These are phyloP conservation scores for Parambassis ranga DNA, from an alignment of 2,797 vertebrate genomes.

Conservation along the genomic window DNA sequence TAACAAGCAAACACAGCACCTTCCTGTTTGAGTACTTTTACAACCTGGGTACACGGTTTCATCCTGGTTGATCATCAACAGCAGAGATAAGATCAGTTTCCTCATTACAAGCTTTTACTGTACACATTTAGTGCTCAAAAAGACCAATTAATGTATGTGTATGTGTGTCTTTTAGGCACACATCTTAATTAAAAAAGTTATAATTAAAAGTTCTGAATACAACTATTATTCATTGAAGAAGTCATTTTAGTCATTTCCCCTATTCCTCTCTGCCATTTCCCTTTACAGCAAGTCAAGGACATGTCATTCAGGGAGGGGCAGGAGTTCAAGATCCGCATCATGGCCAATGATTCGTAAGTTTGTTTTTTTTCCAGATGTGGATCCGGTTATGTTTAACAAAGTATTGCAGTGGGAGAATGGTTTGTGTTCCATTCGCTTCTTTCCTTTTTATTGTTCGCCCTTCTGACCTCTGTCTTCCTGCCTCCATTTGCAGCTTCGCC, in stretches of 20 bases:
- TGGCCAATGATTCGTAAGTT: constrained; percentile 2
- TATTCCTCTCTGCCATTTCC: neutral
- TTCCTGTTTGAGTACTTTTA: constrained; percentile 51
- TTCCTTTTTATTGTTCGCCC: neutral
- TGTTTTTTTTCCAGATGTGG: neutral
- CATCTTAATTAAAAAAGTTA: too few relatives aligned
- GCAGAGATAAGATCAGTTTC: constrained; percentile 22
- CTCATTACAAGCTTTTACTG: neutral
- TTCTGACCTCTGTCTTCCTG: neutral
- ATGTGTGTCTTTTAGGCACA: too few relatives aligned
- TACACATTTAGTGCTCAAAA: neutral
- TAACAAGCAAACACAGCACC: neutral
- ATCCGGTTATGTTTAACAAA: neutral
- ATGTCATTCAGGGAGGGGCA: constrained; percentile 77
- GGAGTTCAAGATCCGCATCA: constrained; percentile 76
- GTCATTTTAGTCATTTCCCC: neutral
- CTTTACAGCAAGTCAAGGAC: constrained; percentile 60
- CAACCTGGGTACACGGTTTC: neutral
- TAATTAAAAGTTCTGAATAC: neutral
- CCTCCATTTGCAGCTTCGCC: constrained; percentile 68
- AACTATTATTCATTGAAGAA: neutral
- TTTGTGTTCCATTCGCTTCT: neutral
- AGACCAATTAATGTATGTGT: neutral
- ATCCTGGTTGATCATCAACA: constrained; percentile 54
- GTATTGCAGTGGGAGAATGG: rapidly evolving